phyloP scores from a whole-genome alignment of 2,888 invertebrate genomes.

The Panopea generosa region DNA sequence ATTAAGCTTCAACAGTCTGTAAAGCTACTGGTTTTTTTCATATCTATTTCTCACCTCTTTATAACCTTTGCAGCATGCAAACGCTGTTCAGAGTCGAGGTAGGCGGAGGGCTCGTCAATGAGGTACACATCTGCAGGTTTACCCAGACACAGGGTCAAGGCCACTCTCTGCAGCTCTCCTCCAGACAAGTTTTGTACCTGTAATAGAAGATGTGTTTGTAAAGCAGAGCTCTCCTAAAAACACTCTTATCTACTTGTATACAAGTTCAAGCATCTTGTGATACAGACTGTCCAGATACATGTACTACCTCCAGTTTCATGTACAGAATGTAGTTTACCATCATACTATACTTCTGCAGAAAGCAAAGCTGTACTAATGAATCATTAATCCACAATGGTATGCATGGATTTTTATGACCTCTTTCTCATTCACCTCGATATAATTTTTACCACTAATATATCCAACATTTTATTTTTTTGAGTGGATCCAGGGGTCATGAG shows the following conservation, averaged over 20 bases:
- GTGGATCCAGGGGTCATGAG: too few relatives aligned
- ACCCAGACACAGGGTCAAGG: conserved; percentile 97
- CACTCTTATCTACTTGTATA: neutral
- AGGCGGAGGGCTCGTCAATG: conserved; percentile 99
- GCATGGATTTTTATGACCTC: too few relatives aligned
- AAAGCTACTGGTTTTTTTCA: too few relatives aligned
- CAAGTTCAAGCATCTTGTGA: neutral
- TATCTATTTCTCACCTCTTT: conserved; percentile 91
- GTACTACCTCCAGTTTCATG: neutral
- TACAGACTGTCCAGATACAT: neutral
- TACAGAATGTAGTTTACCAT: neutral
- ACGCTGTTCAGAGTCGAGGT: conserved; percentile 99
- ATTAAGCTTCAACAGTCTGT: too few relatives aligned
- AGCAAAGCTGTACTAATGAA: too few relatives aligned
- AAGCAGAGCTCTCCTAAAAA: too few relatives aligned
- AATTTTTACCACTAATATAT: too few relatives aligned
- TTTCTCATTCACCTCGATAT: too few relatives aligned
- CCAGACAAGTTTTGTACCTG: conserved; percentile 96
- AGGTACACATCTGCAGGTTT: conserved; percentile 99
- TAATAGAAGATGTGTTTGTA: neutral
- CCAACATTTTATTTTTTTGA: too few relatives aligned
- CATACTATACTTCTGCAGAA: too few relatives aligned
- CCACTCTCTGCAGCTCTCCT: conserved; percentile 99
- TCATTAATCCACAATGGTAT: too few relatives aligned
- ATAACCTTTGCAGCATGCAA: conserved; percentile 99